These are phyloP conservation scores for Nerophis lumbriciformis DNA, from an alignment of 2,113 vertebrate genomes.

Conservation along the genomic window DNA sequence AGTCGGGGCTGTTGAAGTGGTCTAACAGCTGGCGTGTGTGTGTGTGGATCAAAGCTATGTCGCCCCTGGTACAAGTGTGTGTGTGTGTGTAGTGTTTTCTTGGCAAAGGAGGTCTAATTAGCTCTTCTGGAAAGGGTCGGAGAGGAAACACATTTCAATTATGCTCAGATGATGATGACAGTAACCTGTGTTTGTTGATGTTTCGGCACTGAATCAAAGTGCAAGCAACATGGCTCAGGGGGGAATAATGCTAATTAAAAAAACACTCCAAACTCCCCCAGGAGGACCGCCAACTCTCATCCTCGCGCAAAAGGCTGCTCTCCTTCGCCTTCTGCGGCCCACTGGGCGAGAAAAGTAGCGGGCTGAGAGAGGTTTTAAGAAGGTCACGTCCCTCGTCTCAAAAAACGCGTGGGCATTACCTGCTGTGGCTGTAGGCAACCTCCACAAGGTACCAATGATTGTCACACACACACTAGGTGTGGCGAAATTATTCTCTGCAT, in stretches of 20 bases:
- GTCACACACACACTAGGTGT: too few relatives aligned
- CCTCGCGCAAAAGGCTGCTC: conserved; percentile 18
- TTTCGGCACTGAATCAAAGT: conserved; percentile 45
- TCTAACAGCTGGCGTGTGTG: conserved; percentile 58
- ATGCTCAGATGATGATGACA: conserved; percentile 51
- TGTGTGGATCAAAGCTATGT: conserved; percentile 62
- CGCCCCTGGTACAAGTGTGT: conserved; percentile 9
- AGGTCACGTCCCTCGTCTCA: too few relatives aligned
- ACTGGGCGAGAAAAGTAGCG: too few relatives aligned
- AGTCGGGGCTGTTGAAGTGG: conserved; percentile 34
- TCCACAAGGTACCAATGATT: too few relatives aligned
- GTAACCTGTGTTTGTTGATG: conserved; percentile 42
- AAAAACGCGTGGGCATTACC: too few relatives aligned
- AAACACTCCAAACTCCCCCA: conserved; percentile 38
- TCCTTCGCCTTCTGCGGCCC: too few relatives aligned
- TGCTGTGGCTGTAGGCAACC: too few relatives aligned
- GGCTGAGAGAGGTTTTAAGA: too few relatives aligned
- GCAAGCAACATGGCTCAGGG: conserved; percentile 25
- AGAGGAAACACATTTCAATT: conserved; percentile 65
- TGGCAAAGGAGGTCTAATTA: conserved; percentile 61
- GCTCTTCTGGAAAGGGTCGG: conserved; percentile 50
- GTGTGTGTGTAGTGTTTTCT: conserved; percentile 39
- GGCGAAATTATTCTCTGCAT: too few relatives aligned
- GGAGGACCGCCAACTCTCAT: conserved; percentile 33
- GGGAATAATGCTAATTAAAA: conserved; percentile 60